These are phyloP conservation scores for Pituophis catenifer DNA, from an alignment of 2,113 vertebrate genomes.

Conservation along the genomic window DNA sequence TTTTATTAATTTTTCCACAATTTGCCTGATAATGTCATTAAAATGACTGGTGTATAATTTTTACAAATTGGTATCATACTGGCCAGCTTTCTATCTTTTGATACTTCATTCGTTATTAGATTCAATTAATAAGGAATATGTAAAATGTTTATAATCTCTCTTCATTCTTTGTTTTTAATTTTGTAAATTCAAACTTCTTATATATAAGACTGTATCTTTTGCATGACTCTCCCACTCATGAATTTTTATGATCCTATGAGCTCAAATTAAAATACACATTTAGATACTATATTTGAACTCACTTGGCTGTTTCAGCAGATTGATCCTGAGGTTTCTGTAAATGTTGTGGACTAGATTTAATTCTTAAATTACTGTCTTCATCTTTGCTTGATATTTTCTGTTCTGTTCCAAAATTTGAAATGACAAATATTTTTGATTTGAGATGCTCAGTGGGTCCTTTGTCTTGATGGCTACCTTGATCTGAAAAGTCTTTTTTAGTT, in stretches of 20 bases:
- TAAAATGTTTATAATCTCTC: background rate
- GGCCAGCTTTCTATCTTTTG: background rate
- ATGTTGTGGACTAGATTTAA: slow-evolving; percentile 42
- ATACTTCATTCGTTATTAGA: background rate
- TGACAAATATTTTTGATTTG: background rate
- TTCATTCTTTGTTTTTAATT: background rate
- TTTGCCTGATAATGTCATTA: background rate
- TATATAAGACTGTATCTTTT: background rate
- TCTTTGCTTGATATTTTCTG: slow-evolving; percentile 25
- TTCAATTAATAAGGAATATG: background rate
- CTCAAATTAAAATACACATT: background rate
- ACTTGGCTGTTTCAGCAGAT: slow-evolving; percentile 54
- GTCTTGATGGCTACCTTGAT: slow-evolving; percentile 19
- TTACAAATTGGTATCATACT: background rate
- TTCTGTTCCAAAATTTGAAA: slow-evolving; percentile 23
- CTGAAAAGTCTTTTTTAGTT: slow-evolving; percentile 58
- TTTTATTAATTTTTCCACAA: background rate
- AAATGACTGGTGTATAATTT: background rate
- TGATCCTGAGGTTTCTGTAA: slow-evolving; percentile 30
- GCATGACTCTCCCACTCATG: background rate
- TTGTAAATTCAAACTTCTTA: background rate
- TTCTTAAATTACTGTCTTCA: slow-evolving; percentile 27
- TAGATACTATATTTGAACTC: slow-evolving; percentile 51
- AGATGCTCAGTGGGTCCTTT: background rate
- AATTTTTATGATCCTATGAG: background rate